Base-by-base conservation (phyloP, 2,797 vertebrate genomes). In the Diplodus puntazzo region DNA sequence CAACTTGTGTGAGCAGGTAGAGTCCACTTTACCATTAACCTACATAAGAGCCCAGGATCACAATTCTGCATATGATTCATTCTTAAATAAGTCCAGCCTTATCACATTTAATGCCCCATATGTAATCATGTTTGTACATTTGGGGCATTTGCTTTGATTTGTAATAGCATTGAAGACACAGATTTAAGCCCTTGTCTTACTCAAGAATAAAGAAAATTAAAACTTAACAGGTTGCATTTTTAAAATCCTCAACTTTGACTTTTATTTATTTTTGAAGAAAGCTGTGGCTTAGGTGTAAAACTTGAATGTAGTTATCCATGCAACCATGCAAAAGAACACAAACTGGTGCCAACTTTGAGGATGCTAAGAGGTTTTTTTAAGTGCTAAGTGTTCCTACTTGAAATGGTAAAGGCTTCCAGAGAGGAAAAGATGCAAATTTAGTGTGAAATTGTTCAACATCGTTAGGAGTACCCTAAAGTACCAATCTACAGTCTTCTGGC, bases 1-100 rank as follows among this genome's bases (percentile, higher is more conserved):
- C 93, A 99, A 99, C 93, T 94, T 99, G 81, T 99, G 98, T 90
- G 98, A 99, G 88, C 98, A 99, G 96, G 94, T 95, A 86, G 0
- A 53, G 20, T 64, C 4, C 3, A 20, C 7, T 2, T 72, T 18
- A 11, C 45, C n/a, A 13, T 10, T 61, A 48, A 8, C 11, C 42
- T 69, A n/a, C 11, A 65, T 23, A 48, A 30, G 11, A 68, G 30
- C 18, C 12, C 12, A 43, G 5, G 23, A 55, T 10, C 30, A 50
- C 2, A 2, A 49, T 45, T 42, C 16, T 77, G 25, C 18, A 42
- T 21, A 20, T 21, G 11, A 34, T 43, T 43, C 3, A 63, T 42
- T 66, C 3, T 53, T 57, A 17, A 59, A 42, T 27, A 11, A 2
- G 9, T 39, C 20, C 7, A 57, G 16, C 52, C 10, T 0, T 21